phyloP scores from a whole-genome alignment of 2,113 vertebrate genomes.

The Atlantisia rogersi region DNA sequence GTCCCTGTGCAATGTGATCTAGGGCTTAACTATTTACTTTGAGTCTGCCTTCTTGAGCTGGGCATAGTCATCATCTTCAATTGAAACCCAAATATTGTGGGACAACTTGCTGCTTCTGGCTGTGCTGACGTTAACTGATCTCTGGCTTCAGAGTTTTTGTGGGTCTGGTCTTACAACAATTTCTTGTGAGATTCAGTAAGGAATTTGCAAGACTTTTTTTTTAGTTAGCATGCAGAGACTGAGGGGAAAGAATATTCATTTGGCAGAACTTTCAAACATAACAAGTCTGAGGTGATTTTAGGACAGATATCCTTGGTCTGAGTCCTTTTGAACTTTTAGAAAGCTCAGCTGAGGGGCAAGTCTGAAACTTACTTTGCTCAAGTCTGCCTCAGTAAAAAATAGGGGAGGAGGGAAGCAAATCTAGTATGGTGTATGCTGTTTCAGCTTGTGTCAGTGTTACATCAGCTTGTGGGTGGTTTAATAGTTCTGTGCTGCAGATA shows the following conservation, averaged over 20 bases:
- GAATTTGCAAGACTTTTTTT: neutral
- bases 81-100: neutral
- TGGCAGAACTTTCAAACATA: neutral
- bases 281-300: neutral
- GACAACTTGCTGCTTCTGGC: neutral
- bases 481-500: neutral
- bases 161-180: neutral
- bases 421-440: neutral
- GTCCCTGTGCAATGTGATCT: neutral
- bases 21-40: neutral
- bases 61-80: neutral
- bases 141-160: neutral
- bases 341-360: neutral
- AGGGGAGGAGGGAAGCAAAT: neutral
- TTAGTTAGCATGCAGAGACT: neutral
- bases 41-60: neutral
- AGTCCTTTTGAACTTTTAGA: neutral
- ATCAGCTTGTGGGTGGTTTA: neutral
- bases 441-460: neutral
- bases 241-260: neutral
- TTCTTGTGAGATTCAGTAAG: neutral
- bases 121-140: neutral
- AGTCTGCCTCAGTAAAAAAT: neutral
- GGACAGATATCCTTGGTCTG: neutral
- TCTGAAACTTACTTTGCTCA: neutral